Evolutionary conservation across 2,113 vertebrate genomes (phyloP).

Genomic region (Butastur rufipennis): DNA sequence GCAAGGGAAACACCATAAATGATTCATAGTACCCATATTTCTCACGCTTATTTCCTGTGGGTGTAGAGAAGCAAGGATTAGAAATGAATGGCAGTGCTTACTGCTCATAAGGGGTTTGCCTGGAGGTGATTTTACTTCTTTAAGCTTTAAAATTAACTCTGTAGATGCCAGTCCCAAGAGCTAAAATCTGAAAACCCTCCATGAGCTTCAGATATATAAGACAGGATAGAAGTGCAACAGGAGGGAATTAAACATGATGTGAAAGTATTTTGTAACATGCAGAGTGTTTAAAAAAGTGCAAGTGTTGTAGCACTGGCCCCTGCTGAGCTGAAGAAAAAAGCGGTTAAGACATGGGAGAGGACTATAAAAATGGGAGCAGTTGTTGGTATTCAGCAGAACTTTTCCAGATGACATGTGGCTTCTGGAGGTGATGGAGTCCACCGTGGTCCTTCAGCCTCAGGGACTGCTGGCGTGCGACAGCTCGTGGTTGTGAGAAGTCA

Average conservation of each 20-base stretch:
- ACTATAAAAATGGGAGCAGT: background rate
- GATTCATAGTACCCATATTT: conserved; percentile 49
- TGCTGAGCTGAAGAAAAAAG: background rate
- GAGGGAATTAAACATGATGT: background rate
- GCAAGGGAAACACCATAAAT: conserved; percentile 51
- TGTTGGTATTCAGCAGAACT: background rate
- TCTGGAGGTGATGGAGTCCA: background rate
- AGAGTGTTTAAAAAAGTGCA: background rate
- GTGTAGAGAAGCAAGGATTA: conserved; percentile 54
- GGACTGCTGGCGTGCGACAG: too few species aligned
- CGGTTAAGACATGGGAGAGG: background rate
- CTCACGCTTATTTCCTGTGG: conserved; percentile 66
- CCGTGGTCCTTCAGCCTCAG: background rate
- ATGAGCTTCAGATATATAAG: background rate
- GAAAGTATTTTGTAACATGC: background rate
- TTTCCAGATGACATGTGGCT: background rate
- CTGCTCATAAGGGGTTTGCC: conserved; percentile 44
- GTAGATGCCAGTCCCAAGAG: background rate
- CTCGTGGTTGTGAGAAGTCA: background rate
- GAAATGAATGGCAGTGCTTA: conserved; percentile 59
- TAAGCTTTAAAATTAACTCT: conserved; percentile 31
- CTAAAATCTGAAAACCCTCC: background rate
- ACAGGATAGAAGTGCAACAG: background rate
- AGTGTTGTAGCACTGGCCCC: background rate
- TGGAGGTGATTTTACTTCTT: conserved; percentile 44